phyloP scores from a whole-genome alignment of 2,113 vertebrate species.

The Podarcis muralis region DNA sequence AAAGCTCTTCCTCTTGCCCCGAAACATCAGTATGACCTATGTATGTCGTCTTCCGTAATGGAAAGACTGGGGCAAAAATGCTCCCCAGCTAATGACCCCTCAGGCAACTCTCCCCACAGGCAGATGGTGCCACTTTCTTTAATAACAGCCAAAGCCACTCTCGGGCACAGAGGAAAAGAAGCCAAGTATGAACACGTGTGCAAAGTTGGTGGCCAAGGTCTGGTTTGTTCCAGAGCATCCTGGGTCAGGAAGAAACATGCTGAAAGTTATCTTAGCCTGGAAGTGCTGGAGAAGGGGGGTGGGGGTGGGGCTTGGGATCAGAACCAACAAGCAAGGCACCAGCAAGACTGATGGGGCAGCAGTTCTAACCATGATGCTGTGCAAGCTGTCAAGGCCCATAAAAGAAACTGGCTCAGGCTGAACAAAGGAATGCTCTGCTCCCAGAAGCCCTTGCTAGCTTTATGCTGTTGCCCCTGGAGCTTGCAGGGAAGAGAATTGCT shows the following conservation, averaged over 20 bases:
- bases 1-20: background rate
- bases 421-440: background rate
- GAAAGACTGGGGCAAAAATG: background rate
- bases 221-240: background rate
- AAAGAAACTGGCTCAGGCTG: background rate
- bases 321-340: background rate
- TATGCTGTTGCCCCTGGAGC: background rate
- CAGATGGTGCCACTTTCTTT: background rate
- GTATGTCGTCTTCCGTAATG: background rate
- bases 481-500: background rate
- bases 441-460: slow-evolving; percentile 37
- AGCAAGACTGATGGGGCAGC: background rate
- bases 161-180: background rate
- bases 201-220: background rate
- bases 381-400: background rate
- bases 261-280: background rate
- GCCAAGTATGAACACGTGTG: too few relatives aligned
- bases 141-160: background rate
- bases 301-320: background rate
- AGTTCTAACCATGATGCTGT: background rate
- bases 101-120: background rate
- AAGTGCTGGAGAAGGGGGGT: background rate
- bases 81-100: too few relatives aligned
- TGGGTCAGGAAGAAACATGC: background rate
- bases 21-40: background rate